Evolutionary conservation across 2,888 invertebrate species (phyloP), one percentile per base, ranked within the genome.

Genomic region (Cheilosia grossa): DNA sequence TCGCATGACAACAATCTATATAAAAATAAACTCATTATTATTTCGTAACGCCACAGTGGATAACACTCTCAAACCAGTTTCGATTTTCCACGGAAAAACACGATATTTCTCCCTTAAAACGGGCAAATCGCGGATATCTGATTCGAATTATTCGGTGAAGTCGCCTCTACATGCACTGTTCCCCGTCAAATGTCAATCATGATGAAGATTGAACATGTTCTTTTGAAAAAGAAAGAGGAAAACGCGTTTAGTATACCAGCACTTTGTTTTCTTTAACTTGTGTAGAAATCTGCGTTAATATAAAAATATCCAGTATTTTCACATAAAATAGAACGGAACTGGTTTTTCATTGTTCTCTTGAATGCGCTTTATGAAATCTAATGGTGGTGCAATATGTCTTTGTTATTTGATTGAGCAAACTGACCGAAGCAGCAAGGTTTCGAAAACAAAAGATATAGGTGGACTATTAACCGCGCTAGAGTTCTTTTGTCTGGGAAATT

Each of bases 301-400:
- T 73, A 66, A 67, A 82, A 67, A 82, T 73, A 79, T 79, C 82
- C 67, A 73, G 82, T 73, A 82, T 82, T 82, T 79, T 82, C 73
- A 79, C 61, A 82, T 73, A 63, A 73, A 82, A 73, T 56, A 61
- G 42, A n/a, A 24, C 37, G 54, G 27, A 82, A 82, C 82, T 67
- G 9, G 82, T 82, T 82, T 69, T 44, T 24, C 30, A 67, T 73
- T 73, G 72, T 82, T 82, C 56, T 66, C 30, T 10, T 42, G 42
- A 78, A 73, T 67, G 67, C 61, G 66, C 59, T 72, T 78, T 66
- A 66, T 82, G 82, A 67, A 67, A 72, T 67, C 63, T 72, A 78
- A 78, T 78, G 42, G 72, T 67, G 72, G 73, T 73, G 82, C 79
- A 72, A 51, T 78, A 61, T 54, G 33, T 58, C 54, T 49, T 64